These are phyloP conservation scores for Tragelaphus scriptus DNA, from an alignment of 2,113 vertebrate species.

Conservation along the genomic window DNA sequence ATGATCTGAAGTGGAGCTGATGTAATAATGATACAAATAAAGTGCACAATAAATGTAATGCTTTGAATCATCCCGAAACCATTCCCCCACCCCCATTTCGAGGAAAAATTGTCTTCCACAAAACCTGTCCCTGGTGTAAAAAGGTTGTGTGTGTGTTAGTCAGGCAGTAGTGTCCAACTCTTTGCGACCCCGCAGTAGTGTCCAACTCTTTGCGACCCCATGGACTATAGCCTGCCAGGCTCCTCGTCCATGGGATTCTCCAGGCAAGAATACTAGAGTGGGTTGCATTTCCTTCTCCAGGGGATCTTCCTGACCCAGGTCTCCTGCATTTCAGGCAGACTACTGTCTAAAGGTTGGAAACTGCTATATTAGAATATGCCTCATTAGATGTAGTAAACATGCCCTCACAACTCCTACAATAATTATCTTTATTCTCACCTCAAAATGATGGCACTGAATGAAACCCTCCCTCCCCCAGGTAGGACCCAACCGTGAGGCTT, in stretches of 20 bases:
- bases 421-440: background rate
- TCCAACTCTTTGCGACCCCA: background rate
- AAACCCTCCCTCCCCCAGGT: background rate
- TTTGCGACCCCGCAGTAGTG: background rate
- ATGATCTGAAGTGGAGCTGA: background rate
- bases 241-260: background rate
- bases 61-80: background rate
- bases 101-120: background rate
- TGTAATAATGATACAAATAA: background rate
- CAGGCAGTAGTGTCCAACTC: background rate
- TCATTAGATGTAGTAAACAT: background rate
- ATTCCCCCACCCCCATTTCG: background rate
- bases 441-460: background rate
- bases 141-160: background rate
- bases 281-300: background rate
- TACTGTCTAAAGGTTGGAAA: background rate
- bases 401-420: background rate
- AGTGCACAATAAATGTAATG: background rate
- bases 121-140: background rate
- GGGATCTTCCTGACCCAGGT: background rate
- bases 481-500: background rate
- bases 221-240: background rate
- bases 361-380: background rate
- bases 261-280: background rate
- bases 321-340: background rate